Evolutionary conservation across 2,113 vertebrate species (phyloP).

Genomic region (Myotis brandtii): DNA sequence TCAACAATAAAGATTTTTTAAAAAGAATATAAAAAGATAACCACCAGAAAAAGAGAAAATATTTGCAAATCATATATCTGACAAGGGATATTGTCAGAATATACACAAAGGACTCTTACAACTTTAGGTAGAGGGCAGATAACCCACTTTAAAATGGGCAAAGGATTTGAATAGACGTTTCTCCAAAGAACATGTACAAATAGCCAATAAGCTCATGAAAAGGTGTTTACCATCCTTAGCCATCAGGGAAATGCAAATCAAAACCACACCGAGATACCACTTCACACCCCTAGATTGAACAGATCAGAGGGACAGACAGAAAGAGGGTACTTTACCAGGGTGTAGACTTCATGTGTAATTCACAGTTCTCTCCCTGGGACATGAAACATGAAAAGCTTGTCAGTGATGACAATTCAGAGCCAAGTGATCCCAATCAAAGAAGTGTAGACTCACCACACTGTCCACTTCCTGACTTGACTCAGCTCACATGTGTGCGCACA

Average conservation of each 20-base stretch:
- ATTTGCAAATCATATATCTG: neutral
- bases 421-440: neutral
- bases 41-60: neutral
- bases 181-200: neutral
- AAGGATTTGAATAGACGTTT: neutral
- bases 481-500: neutral
- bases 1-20: no score
- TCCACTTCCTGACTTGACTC: neutral
- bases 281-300: neutral
- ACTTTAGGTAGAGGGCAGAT: constrained; percentile 25
- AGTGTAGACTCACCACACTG: neutral
- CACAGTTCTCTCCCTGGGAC: constrained; percentile 84
- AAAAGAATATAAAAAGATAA: constrained; percentile 13
- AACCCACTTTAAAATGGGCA: neutral
- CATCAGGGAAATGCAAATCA: neutral
- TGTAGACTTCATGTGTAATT: constrained; percentile 83
- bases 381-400: constrained; percentile 19
- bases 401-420: neutral
- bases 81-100: neutral
- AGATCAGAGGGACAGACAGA: neutral
- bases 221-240: neutral
- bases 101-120: neutral
- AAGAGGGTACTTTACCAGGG: constrained; percentile 85
- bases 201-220: neutral
- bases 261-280: neutral